Evolutionary conservation across 2,797 vertebrate genomes (phyloP).

Genomic region (Microtus obscurus): DNA sequence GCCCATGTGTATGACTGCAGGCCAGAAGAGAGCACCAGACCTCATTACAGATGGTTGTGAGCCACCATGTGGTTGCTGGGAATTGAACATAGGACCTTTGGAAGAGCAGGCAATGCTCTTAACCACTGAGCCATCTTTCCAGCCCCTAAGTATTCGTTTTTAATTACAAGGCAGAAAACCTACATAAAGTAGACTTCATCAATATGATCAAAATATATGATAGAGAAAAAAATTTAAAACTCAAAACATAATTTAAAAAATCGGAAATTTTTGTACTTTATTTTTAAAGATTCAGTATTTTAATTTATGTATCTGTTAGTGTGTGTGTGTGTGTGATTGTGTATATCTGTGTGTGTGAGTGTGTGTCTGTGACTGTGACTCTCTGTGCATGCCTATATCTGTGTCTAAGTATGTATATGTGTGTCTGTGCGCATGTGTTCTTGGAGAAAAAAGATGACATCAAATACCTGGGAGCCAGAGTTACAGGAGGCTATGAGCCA

Average conservation of each 20-base stretch:
- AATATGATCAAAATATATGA: not conserved
- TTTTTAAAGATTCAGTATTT: not conserved
- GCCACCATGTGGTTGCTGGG: too few relatives aligned
- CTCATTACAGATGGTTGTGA: too few relatives aligned
- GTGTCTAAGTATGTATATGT: not conserved
- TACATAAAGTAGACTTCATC: not conserved
- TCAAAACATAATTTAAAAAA: not conserved
- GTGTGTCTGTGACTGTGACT: not conserved
- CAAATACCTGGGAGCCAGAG: not conserved
- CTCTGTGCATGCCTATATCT: too few relatives aligned
- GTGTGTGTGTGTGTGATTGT: not conserved
- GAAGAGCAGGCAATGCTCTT: too few relatives aligned
- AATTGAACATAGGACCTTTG: too few relatives aligned
- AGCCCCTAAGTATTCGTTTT: not conserved
- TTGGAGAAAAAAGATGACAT: not conserved
- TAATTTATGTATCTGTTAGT: not conserved
- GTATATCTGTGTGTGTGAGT: not conserved
- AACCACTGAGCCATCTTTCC: too few relatives aligned
- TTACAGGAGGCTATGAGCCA: not conserved
- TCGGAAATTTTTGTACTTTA: not conserved
- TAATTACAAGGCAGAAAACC: not conserved
- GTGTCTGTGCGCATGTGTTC: not conserved
- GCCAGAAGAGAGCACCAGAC: too few relatives aligned
- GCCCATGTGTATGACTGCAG: too few relatives aligned
- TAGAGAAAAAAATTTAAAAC: too few relatives aligned